phyloP scores from a whole-genome alignment of 1,140 invertebrate genomes.

The Zaprionus ornatus region DNA sequence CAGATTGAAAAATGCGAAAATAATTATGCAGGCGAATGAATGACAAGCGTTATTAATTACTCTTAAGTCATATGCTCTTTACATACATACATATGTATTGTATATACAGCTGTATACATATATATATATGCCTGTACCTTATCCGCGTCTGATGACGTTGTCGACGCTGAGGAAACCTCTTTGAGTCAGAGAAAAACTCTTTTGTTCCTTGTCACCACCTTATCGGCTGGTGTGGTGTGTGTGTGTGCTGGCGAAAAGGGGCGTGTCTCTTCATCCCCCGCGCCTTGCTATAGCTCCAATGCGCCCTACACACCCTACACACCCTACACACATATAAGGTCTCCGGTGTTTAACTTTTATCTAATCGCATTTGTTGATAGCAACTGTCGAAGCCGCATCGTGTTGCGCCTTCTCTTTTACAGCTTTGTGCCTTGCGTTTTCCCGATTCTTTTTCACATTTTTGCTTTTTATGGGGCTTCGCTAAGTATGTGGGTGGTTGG shows the following conservation, averaged over 20 bases:
- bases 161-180: background rate
- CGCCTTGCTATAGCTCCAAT: too few species aligned
- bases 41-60: conserved; percentile 58
- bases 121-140: background rate
- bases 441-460: conserved; percentile 21
- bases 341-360: conserved; percentile 51
- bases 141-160: background rate
- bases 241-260: background rate
- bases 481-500: conserved; percentile 45
- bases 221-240: conserved; percentile 4
- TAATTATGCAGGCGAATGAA: conserved; percentile 57
- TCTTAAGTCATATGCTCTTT: too few species aligned
- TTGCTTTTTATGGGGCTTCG: conserved; percentile 37
- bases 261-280: background rate
- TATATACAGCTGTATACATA: background rate
- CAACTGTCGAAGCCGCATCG: conserved; percentile 40
- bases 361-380: conserved; percentile 73
- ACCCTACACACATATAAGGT: conserved; percentile 19
- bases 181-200: conserved; percentile 12
- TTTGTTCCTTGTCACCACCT: conserved; percentile 6
- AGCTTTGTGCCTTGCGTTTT: conserved; percentile 48
- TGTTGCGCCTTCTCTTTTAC: conserved; percentile 33
- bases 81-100: too few species aligned
- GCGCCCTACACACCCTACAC: conserved; percentile 17
- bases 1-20: conserved; percentile 45